Conservation (phyloP, 2,888 invertebrate species). For the Sussaba pulchella region DNA sequence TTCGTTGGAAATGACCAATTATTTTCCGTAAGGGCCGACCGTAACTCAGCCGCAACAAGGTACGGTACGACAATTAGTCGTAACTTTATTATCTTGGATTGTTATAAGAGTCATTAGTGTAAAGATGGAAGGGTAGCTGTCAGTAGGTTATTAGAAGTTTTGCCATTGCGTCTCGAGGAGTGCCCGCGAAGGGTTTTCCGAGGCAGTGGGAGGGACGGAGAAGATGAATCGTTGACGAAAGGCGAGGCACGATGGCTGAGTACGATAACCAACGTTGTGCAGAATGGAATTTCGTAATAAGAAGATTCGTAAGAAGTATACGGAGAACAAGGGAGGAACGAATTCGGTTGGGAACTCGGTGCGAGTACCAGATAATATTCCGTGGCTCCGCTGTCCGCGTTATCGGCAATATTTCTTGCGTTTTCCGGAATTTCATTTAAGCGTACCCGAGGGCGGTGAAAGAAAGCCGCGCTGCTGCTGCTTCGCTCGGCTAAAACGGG, state of each 20-base stretch:
- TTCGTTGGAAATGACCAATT: constrained; percentile 52
- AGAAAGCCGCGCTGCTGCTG: constrained; percentile 12
- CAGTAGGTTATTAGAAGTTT: constrained; percentile 63
- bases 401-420: constrained; percentile 61
- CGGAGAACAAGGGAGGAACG: constrained; percentile 26
- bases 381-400: constrained; percentile 40
- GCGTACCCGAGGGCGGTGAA: neutral
- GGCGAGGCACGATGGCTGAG: constrained; percentile 31
- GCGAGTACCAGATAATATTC: constrained; percentile 22
- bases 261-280: constrained; percentile 56
- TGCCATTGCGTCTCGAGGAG: constrained; percentile 58
- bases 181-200: constrained; percentile 4
- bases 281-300: constrained; percentile 61
- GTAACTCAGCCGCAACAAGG: constrained; percentile 2
- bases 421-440: constrained; percentile 60
- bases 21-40: constrained; percentile 27
- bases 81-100: constrained; percentile 65
- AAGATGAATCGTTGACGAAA: constrained; percentile 52
- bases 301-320: constrained; percentile 48
- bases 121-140: constrained; percentile 31
- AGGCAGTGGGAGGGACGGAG: constrained; percentile 8
- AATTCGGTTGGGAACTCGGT: constrained; percentile 14
- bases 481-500: neutral
- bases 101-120: constrained; percentile 63
- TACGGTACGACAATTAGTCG: constrained; percentile 46